Conservation (phyloP, 2,113 vertebrate species). For the Oncorhynchus mykiss region DNA sequence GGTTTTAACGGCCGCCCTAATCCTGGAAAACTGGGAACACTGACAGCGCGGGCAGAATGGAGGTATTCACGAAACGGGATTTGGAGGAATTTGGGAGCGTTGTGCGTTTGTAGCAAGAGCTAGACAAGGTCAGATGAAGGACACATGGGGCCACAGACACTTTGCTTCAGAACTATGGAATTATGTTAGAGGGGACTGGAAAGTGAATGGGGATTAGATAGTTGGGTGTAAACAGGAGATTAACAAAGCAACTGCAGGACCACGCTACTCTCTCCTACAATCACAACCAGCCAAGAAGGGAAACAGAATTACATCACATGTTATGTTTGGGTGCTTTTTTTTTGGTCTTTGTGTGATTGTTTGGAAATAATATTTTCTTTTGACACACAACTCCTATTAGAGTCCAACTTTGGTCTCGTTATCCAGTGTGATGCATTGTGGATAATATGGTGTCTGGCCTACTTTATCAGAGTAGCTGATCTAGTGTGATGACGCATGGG, state of each 20-base stretch:
- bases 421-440: conserved; percentile 36
- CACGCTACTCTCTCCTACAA: background rate
- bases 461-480: background rate
- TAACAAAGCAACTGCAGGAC: background rate
- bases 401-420: conserved; percentile 29
- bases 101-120: conserved; percentile 5
- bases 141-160: conserved; percentile 30
- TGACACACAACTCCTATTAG: conserved; percentile 12
- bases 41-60: conserved; percentile 23
- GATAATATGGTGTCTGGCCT: conserved; percentile 13
- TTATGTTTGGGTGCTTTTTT: background rate
- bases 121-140: background rate
- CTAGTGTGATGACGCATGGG: background rate
- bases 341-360: background rate
- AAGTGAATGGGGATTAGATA: background rate
- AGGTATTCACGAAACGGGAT: conserved; percentile 2
- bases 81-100: conserved; percentile 8
- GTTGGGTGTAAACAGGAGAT: background rate
- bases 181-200: background rate
- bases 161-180: background rate
- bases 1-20: conserved; percentile 38
- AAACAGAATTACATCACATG: background rate
- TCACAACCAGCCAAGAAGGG: background rate
- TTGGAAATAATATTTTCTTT: conserved; percentile 5
- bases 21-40: conserved; percentile 47